These are phyloP conservation scores for Mythimna loreyi DNA, from an alignment of 2,888 invertebrate species.

Conservation along the genomic window DNA sequence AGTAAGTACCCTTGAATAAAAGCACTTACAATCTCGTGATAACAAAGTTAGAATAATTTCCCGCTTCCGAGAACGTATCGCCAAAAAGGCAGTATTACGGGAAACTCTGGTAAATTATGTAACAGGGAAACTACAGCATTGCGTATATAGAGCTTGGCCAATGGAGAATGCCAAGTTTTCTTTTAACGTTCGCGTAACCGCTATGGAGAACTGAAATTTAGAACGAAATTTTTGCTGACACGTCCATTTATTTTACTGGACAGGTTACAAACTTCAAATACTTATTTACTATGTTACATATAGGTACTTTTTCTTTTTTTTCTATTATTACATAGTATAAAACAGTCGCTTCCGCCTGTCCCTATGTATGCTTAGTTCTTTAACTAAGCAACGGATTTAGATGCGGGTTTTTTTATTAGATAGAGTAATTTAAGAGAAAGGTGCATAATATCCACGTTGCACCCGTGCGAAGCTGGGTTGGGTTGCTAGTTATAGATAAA, in stretches of 20 bases:
- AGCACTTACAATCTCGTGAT: not conserved
- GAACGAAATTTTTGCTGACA: slow-evolving; percentile 7
- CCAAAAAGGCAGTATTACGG: slow-evolving; percentile 10
- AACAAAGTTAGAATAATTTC: slow-evolving; percentile 10
- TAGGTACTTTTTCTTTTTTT: no score
- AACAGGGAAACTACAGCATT: slow-evolving; percentile 52
- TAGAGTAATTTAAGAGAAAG: no score
- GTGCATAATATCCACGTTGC: no score
- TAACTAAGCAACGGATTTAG: no score
- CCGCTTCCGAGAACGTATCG: slow-evolving; percentile 1
- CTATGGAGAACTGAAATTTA: slow-evolving; percentile 12
- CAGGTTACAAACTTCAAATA: not conserved
- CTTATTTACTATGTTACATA: not conserved
- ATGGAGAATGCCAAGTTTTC: slow-evolving; percentile 54
- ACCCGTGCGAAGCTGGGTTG: no score
- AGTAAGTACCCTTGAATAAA: not conserved
- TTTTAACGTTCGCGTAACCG: slow-evolving; percentile 30
- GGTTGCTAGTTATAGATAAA: no score
- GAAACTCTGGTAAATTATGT: slow-evolving; percentile 48
- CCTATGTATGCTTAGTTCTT: no score
- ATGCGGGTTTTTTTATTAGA: no score
- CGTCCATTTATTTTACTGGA: slow-evolving; percentile 5
- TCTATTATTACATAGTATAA: no score
- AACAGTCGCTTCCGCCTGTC: no score
- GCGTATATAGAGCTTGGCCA: slow-evolving; percentile 47